Base-by-base conservation (phyloP, 2,113 vertebrate species). In the Setophaga kirtlandii region DNA sequence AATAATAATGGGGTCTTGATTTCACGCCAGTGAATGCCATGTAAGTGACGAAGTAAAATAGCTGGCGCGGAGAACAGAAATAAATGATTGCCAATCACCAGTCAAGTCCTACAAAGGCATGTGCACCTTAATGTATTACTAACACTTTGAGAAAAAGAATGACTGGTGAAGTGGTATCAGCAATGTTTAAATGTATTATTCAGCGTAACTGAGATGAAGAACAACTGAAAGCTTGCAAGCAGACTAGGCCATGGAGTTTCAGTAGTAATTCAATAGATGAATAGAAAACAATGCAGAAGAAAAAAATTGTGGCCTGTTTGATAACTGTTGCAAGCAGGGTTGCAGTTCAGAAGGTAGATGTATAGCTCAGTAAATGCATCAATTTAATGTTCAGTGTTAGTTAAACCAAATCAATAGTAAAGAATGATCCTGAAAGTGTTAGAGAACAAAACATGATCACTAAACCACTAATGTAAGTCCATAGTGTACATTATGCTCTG, bases 401-500 rank as follows among this genome's bases (percentile, higher is more conserved):
- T 49, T 24, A 73, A 74, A 39, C 7, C 13, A 77, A 77, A 68
- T 82, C 8, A 25, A 41, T 76, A 15, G 49, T 49, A 37, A 56
- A 62, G 5, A 67, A 49, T 64, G 78, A 25, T 33, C 35, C 55
- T 76, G 39, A 12, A 89, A 74, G 31, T 82, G 33, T 39, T 64
- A 39, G n/a, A 84, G 37, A 71, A 21, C 22, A 76, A 80, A 80
- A 33, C 25, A 33, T 27, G 8, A 28, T 63, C 27, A 7, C 16
- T 49, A 53, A 88, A 68, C 53, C 11, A 12, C 31, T 55, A 0
- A 0, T 28, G 0, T 24, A 30, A 65, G 33, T 56, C 27, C 18
- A 27, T 11, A 25, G 17, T 9, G 6, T 68, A 15, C 8, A 3
- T 84, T 77, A 22, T 58, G 27, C 21, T 85, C 6, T 68, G 53